phyloP scores from a whole-genome alignment of 1,140 invertebrate species.

The Temnothorax nylanderi region DNA sequence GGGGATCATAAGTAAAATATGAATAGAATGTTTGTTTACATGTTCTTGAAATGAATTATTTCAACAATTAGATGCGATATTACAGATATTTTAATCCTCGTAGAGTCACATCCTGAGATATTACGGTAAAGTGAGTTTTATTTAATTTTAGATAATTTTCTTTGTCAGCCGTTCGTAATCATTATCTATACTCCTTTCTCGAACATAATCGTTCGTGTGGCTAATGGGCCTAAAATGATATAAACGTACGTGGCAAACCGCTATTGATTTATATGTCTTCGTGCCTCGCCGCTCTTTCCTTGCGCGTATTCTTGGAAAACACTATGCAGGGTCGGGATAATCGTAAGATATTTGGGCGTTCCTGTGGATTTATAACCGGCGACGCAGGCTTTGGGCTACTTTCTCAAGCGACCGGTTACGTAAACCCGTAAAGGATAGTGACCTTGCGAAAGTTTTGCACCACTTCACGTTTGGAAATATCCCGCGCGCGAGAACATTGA shows the following conservation, averaged over 20 bases:
- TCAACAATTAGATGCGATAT: neutral
- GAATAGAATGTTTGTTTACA: neutral
- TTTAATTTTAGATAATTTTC: neutral
- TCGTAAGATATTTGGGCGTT: conserved; percentile 35
- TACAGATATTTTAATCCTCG: neutral
- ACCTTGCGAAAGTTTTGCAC: conserved; percentile 54
- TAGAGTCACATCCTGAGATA: neutral
- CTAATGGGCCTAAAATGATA: conserved; percentile 18
- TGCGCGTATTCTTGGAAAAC: conserved; percentile 8
- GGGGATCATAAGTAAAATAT: neutral
- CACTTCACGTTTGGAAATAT: neutral
- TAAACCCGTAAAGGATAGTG: conserved; percentile 52
- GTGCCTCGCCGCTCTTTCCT: neutral
- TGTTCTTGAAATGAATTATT: neutral
- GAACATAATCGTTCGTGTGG: neutral
- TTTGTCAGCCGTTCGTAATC: neutral
- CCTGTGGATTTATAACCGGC: conserved; percentile 46
- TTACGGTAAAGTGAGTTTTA: neutral
- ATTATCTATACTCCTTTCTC: neutral
- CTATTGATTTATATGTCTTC: conserved; percentile 34
- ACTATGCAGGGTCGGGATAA: conserved; percentile 2
- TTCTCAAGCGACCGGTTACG: conserved; percentile 63
- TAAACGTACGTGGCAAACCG: neutral
- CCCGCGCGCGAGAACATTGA: neutral
- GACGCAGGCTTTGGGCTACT: conserved; percentile 61